Evolutionary conservation across 2,797 vertebrate species (phyloP).

Genomic region (Bufotes viridis): DNA sequence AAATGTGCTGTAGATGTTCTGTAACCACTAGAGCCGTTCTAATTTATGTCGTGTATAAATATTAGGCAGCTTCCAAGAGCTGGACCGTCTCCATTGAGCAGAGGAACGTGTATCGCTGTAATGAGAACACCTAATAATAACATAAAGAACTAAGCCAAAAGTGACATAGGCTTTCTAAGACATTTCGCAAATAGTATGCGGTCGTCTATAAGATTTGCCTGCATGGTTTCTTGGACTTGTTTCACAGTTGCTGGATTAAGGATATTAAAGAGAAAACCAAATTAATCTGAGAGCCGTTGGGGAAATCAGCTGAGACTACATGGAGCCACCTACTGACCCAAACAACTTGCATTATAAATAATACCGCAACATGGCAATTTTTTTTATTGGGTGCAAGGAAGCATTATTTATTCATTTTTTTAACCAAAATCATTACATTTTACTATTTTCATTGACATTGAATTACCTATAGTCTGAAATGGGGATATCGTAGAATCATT

Average conservation of each 20-base stretch:
- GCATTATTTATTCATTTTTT: too few species aligned
- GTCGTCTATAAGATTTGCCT: not conserved
- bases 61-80: slow-evolving; percentile 37
- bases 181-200: not conserved
- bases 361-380: too few species aligned
- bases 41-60: slow-evolving; percentile 56
- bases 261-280: not conserved
- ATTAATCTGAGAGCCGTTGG: not conserved
- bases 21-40: slow-evolving; percentile 45
- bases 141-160: not conserved
- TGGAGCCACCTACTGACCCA: too few species aligned
- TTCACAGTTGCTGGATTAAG: not conserved
- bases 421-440: too few species aligned
- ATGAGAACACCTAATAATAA: slow-evolving; percentile 5
- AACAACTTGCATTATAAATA: too few species aligned
- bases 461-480: too few species aligned
- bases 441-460: too few species aligned
- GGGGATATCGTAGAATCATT: too few species aligned
- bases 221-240: not conserved
- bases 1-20: slow-evolving; percentile 46
- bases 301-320: too few species aligned
- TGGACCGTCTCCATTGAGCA: slow-evolving; percentile 22
- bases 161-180: not conserved
- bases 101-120: slow-evolving; percentile 6
- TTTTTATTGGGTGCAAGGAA: too few species aligned